Evolutionary conservation across 2,113 vertebrate genomes (phyloP), one percentile per base, ranked within the genome.

Genomic region (Carettochelys insculpta): DNA sequence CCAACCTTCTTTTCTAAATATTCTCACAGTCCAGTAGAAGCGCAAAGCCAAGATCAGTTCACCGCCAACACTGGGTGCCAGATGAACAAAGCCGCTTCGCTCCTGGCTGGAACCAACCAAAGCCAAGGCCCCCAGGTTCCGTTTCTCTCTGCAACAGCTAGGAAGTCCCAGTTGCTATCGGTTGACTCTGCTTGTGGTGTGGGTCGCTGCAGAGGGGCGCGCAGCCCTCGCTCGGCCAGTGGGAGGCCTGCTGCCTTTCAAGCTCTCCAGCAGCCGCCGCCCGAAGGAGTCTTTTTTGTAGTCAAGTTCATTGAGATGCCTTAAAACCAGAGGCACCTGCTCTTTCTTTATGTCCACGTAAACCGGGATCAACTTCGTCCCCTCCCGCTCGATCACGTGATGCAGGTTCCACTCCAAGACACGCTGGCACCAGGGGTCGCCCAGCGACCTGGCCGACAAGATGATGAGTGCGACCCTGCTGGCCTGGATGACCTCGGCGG

Each of bases 391-490:
- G 31, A 98, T 27, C 0, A 0, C 11, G 48, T 11, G 89, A 1
- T 4, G 3, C 1, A 98, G 83, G 71, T 83, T 97, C 96, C 97
- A 97, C 81, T 97, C 84, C 3, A 86, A 89, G 17, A 98, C 79
- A 0, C 34, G 89, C 47, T 81, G 87, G 89, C 95, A 96, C 97
- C 97, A 97, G 0, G 58, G 80, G 65, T 96, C 93, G 0, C 45
- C 8, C 71, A 98, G 5, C 3, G 96, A 96, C 16, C 2, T 50
- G 87, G 94, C 9, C 0, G 97, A 97, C 71, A 98, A 52, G 22
- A 98, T 85, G 53, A 97, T 27, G 90, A 98, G 96, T 89, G 96
- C 92, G 22, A 97, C 92, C 0, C 94, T 56, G 87, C 97, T 97
- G 84, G 88, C 90, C 71, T 96, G 8, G 3, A 97, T 97, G 77